Evolutionary conservation across 2,888 invertebrate species (phyloP), one percentile per base, ranked within the genome.

Genomic region (Drosophila anomelani): DNA sequence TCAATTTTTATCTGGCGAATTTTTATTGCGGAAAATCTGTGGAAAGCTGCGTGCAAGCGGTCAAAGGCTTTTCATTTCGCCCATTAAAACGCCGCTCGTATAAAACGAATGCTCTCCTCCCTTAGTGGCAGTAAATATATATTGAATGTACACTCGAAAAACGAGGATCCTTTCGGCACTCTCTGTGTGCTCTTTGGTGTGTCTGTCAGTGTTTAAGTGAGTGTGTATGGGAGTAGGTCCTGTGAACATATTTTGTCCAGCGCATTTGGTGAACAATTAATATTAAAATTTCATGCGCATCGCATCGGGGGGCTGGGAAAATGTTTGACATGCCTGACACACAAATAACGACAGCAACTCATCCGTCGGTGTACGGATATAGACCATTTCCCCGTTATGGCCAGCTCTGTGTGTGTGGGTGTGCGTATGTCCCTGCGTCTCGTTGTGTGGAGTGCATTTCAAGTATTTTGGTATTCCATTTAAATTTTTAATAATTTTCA

Each of bases 401-500:
- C 54, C 54, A 54, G 20, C 44, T 68, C 9, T 49, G 17, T 8
- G 38, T n/a, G 13, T 36, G 34, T 34, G 15, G 54, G 34, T 39
- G 23, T 56, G 51, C 36, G 44, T 57, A 39, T 53, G 57, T 44
- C 41, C 29, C 13, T 20, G 43, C 26, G 38, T n/a, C 26, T 36
- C 29, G 47, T 29, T 46, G 72, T 62, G 46, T 70, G 77, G 81
- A 80, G 79, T 85, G 82, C 80, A 88, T 78, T 75, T 75, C 59
- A 77, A 70, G 70, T 63, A 75, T 77, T 85, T 84, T 71, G 80
- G 77, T 76, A 87, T 89, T 87, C 89, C 77, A 89, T 88, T 88
- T 90, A 85, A 90, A 90, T 90, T 89, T 90, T 90, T 89, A 89
- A 90, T 90, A 81, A 85, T 83, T 90, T 80, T 74, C 75, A 77